phyloP scores from a whole-genome alignment of 1,140 invertebrate genomes.

The Drosophila pseudoananassae region DNA sequence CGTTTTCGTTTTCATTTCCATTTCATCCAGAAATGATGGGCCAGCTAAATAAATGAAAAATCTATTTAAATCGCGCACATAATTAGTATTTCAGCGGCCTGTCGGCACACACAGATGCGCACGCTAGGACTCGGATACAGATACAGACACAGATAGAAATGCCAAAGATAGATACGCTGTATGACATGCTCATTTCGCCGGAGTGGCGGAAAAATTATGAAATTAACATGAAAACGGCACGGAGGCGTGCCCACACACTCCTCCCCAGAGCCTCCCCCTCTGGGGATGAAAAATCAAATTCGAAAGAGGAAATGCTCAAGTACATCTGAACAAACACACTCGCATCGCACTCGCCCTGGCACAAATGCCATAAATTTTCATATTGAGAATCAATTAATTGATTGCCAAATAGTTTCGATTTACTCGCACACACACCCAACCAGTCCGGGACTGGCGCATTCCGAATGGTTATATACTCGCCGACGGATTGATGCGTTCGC shows the following conservation, averaged over 20 bases:
- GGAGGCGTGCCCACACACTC: background rate
- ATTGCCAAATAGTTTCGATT: constrained; percentile 69
- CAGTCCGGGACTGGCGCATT: constrained; percentile 32
- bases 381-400: constrained; percentile 78
- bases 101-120: constrained; percentile 49
- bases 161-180: constrained; percentile 60
- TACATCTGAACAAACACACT: constrained; percentile 33
- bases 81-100: constrained; percentile 81
- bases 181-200: constrained; percentile 76
- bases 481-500: constrained; percentile 68
- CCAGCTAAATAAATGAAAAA: constrained; percentile 82
- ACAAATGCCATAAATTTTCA: constrained; percentile 39
- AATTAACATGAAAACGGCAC: constrained; percentile 70
- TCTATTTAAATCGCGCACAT: constrained; percentile 83
- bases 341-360: no score
- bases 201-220: constrained; percentile 75
- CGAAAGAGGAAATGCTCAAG: constrained; percentile 61
- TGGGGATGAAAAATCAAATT: constrained; percentile 17
- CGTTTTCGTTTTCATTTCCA: constrained; percentile 68
- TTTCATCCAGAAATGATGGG: constrained; percentile 78
- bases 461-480: constrained; percentile 54
- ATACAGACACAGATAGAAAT: constrained; percentile 10
- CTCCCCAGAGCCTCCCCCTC: background rate
- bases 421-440: constrained; percentile 8
- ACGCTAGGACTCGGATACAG: constrained; percentile 14